Evolutionary conservation across 1,140 invertebrate species (phyloP).

Genomic region (Maniola jurtina): DNA sequence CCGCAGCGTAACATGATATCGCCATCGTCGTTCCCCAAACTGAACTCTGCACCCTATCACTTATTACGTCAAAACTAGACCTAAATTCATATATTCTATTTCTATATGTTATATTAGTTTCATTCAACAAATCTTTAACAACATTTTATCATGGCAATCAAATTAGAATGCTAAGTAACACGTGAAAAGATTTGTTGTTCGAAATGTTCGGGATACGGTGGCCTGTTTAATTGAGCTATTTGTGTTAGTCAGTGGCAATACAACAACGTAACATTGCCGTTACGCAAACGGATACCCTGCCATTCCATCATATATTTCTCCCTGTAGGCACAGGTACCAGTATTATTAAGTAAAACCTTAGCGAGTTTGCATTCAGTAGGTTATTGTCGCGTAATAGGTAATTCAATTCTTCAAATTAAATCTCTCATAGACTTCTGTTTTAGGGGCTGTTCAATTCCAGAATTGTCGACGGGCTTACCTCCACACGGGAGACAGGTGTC

Average conservation of each 20-base stretch:
- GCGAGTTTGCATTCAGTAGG: too few relatives aligned
- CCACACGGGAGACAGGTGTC: slow-evolving; percentile 58
- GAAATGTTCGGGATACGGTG: slow-evolving; percentile 48
- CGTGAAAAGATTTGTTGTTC: slow-evolving; percentile 60
- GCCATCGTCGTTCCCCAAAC: slow-evolving; percentile 29
- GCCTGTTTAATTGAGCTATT: slow-evolving; percentile 70
- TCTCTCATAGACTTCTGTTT: not conserved
- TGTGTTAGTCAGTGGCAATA: slow-evolving; percentile 57
- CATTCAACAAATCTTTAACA: too few relatives aligned
- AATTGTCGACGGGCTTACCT: not conserved
- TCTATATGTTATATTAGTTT: too few relatives aligned
- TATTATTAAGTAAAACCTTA: too few relatives aligned
- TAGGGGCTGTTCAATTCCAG: not conserved
- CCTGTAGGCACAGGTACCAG: too few relatives aligned
- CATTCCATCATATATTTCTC: too few relatives aligned
- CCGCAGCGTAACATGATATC: slow-evolving; percentile 45
- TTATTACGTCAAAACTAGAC: too few relatives aligned
- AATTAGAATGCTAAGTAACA: slow-evolving; percentile 62
- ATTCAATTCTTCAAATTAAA: too few relatives aligned
- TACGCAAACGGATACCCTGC: not conserved
- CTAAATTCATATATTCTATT: too few relatives aligned
- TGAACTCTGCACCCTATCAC: not conserved
- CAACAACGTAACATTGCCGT: slow-evolving; percentile 38
- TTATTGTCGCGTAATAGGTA: too few relatives aligned
- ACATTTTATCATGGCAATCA: slow-evolving; percentile 35